These are phyloP conservation scores for Plebejus melissa DNA, from an alignment of 2,888 invertebrate genomes.

Conservation along the genomic window DNA sequence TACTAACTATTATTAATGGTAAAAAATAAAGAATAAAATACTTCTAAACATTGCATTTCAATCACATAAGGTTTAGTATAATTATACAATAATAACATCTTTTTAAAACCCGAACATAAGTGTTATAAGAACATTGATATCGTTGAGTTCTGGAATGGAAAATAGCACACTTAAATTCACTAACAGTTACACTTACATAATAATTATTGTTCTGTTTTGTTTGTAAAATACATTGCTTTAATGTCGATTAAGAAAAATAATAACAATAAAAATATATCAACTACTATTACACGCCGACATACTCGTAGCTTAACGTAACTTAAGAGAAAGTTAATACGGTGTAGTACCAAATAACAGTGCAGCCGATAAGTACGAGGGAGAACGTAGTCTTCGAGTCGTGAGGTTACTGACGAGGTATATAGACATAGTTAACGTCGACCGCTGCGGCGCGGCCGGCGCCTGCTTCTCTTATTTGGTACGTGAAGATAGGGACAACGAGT, in stretches of 20 bases:
- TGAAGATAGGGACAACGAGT: constrained; percentile 40
- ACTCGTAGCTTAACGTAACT: constrained; percentile 67
- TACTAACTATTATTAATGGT: constrained; percentile 79
- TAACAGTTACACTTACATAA: constrained; percentile 78
- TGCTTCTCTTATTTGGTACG: constrained; percentile 72
- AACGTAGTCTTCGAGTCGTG: constrained; percentile 59
- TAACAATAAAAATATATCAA: constrained; percentile 75
- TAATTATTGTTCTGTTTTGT: constrained; percentile 79
- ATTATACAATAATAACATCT: constrained; percentile 77
- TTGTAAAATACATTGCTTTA: constrained; percentile 78
- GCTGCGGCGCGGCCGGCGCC: constrained; percentile 34
- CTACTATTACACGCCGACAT: constrained; percentile 69
- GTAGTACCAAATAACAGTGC: constrained; percentile 77
- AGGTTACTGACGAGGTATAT: constrained; percentile 73
- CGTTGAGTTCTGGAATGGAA: constrained; percentile 79
- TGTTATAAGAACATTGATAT: constrained; percentile 77
- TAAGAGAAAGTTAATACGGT: constrained; percentile 57
- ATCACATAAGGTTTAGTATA: constrained; percentile 79
- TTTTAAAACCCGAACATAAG: constrained; percentile 77
- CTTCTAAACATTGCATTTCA: constrained; percentile 80
- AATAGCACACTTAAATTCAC: constrained; percentile 80
- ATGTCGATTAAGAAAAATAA: constrained; percentile 75
- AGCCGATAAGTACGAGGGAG: constrained; percentile 70
- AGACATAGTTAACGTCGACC: constrained; percentile 51
- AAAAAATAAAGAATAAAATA: constrained; percentile 80